phyloP scores from a whole-genome alignment of 2,113 vertebrate species.

The Seriola quinqueradiata region DNA sequence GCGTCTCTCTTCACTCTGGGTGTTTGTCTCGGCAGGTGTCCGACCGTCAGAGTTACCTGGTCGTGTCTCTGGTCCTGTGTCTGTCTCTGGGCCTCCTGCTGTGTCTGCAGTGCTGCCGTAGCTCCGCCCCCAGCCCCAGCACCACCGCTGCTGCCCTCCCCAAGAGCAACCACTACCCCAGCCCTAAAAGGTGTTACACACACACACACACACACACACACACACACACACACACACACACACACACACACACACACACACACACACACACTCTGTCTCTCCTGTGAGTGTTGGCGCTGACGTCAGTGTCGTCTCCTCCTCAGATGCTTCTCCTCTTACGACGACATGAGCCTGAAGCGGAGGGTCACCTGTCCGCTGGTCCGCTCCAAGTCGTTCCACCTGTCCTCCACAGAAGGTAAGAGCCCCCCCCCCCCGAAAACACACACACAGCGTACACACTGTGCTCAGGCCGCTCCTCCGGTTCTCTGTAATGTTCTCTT shows the following conservation, averaged over 20 bases:
- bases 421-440: background rate
- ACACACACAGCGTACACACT: background rate
- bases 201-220: constrained; percentile 8
- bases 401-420: constrained; percentile 93
- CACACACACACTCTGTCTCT: background rate
- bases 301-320: background rate
- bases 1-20: too few species aligned
- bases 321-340: constrained; percentile 98
- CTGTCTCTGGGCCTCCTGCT: constrained; percentile 91
- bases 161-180: constrained; percentile 95
- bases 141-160: constrained; percentile 85
- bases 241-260: constrained; percentile 22
- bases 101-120: constrained; percentile 92
- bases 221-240: constrained; percentile 1
- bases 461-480: constrained; percentile 17
- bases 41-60: constrained; percentile 94
- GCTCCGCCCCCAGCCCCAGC: constrained; percentile 79
- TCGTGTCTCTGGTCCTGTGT: constrained; percentile 91
- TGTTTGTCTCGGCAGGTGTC: constrained; percentile 84
- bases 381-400: constrained; percentile 96
- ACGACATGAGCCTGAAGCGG: constrained; percentile 96
- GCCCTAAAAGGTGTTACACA: constrained; percentile 91
- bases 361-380: constrained; percentile 94
- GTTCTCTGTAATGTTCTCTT: constrained; percentile 13
- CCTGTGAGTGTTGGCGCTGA: too few species aligned